Base-by-base conservation (phyloP, 2,888 invertebrate species). In the Sturmia bella region DNA sequence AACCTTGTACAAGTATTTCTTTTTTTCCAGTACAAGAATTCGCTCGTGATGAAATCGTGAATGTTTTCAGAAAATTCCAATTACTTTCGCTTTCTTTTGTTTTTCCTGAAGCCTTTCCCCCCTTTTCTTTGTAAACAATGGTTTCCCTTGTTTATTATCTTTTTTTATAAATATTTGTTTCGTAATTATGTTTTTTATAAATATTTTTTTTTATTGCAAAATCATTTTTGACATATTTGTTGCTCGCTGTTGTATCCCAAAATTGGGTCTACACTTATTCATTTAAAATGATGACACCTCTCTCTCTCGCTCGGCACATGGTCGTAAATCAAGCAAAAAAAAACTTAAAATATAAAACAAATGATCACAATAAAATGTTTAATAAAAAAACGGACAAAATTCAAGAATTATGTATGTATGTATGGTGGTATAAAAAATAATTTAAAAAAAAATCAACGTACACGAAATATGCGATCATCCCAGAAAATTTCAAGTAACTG, bases 271-370 rank as follows among this genome's bases (percentile, higher is more conserved):
- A 54, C 48, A 59, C 27, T 37, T 39, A 32, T 2, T 21, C 27
- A 24, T 15, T 64, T 9, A 13, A 48, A 74, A 69, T 69, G 45
- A 57, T 64, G 64, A 66, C 80, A 80, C 27, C 45, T 48, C 63
- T 56, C 24, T 15, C 27, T 37, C 45, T 48, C 63, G 48, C 24
- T 15, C 27, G 56, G 63, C 59, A 48, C 41, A 80, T 77, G 80
- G 73, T 61, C 63, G 77, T 80, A 83, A 80, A 83, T 84, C 75
- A 80, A 80, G 74, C 69, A 41, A 73, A 70, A 61, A 24, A 12
- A 64, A 41, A 27, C 9, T 1, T 32, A 54, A 54, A 15, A 45
- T 32, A 27, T 64, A 24, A 41, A 41, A 63, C 43, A 68, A 68
- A 64, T 37, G 57, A 43, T 52, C 15, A 52, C 37, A 69, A 68